Conservation (phyloP, 2,797 vertebrate genomes). For the Coreius guichenoti region DNA sequence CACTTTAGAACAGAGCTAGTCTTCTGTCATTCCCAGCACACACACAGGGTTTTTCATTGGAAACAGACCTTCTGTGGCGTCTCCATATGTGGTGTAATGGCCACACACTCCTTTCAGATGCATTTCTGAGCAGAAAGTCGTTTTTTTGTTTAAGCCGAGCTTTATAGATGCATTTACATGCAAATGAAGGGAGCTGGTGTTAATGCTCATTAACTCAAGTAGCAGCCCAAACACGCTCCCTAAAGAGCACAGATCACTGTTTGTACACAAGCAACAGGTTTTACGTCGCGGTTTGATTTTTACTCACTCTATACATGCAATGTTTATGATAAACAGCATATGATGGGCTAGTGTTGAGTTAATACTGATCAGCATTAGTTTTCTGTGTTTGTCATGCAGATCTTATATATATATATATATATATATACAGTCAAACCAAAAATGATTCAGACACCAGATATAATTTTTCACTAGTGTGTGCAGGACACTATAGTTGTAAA, state of each 20-base stretch:
- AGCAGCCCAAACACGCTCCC: neutral
- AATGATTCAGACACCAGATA: no score
- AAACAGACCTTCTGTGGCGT: conserved; percentile 20
- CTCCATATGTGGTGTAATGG: conserved; percentile 22
- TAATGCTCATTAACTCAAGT: conserved; percentile 47
- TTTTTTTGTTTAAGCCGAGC: neutral
- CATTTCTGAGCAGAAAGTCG: neutral
- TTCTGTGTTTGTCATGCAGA: neutral
- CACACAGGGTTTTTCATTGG: neutral
- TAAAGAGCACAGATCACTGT: neutral
- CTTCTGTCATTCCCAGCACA: neutral
- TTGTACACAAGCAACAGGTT: conserved; percentile 17
- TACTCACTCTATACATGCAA: neutral
- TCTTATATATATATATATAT: no score
- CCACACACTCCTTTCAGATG: conserved; percentile 31
- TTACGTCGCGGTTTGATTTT: neutral
- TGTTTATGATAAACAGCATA: neutral
- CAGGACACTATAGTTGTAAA: no score
- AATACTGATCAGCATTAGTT: neutral
- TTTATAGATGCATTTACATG: conserved; percentile 49
- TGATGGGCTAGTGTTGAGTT: neutral
- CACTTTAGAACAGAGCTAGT: neutral
- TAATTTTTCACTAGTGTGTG: no score
- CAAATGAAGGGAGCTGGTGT: conserved; percentile 52
- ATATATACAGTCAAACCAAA: no score